Evolutionary conservation across 1,140 invertebrate species (phyloP), one percentile per base, ranked within the genome.

Genomic region (Paraescarpia echinospica): DNA sequence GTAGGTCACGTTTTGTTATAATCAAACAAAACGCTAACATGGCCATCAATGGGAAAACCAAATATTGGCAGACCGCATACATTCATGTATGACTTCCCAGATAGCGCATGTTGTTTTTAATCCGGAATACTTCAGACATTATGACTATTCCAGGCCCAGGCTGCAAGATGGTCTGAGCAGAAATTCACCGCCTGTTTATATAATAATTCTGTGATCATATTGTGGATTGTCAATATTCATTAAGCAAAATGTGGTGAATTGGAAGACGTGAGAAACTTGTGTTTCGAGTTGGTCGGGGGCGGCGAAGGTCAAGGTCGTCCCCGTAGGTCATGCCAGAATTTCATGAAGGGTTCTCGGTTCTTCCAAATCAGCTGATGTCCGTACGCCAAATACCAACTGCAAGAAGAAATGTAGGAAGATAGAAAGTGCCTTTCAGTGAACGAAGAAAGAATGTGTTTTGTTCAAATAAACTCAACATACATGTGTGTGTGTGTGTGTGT

Each of bases 291-390:
- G 18, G 59, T 31, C 59, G 22, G 59, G 8, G 22, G 22, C 59
- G 22, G 59, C 59, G 22, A 27, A 77, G 0, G 14, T 77, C 59
- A 77, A 77, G 90, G 89, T 33, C n/a, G 33, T 59, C 48, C 48
- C 27, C 48, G 41, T 0, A 92, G 59, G 48, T 48, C n/a, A 1
- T 48, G 89, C 89, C 89, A 90, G 34, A 34, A 35, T 33, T 90
- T 90, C 89, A 90, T 90, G 34, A 90, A 34, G 8, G 89, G 89
- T n/a, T 90, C 89, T 35, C 89, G 8, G 33, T 35, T 90, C 89
- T 90, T 90, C 89, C 89, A 90, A 31, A 90, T 90, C 33, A 90
- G 89, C n/a, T 34, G 34, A 34, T 90, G 33, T 18, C 89, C 89
- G 35, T 90, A 90, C 18, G 33, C 35, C n/a, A 34, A 34, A 22